Evolutionary conservation across 2,888 invertebrate genomes (phyloP).

Genomic region (Drosophila rubida): DNA sequence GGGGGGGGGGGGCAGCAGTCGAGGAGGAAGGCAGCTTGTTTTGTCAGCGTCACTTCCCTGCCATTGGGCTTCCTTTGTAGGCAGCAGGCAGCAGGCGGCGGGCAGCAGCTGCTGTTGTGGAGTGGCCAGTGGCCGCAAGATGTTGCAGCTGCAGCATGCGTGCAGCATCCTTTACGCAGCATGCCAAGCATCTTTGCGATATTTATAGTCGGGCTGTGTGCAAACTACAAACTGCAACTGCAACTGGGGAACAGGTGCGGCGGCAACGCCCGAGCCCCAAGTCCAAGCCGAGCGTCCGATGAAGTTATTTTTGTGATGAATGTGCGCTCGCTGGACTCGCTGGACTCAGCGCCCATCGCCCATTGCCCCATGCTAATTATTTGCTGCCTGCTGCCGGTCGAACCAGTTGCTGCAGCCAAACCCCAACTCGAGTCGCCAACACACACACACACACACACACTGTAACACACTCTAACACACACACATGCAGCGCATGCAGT

Average conservation of each 20-base stretch:
- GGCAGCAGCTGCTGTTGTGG: conserved; percentile 47
- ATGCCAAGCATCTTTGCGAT: conserved; percentile 77
- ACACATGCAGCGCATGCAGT: not conserved
- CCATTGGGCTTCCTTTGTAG: conserved; percentile 74
- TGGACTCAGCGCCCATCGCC: conserved; percentile 48
- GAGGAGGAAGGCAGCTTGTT: conserved; percentile 58
- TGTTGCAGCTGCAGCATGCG: conserved; percentile 73
- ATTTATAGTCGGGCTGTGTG: conserved; percentile 62
- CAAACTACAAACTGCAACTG: conserved; percentile 42
- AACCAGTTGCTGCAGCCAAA: conserved; percentile 60
- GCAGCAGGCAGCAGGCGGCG: too few species aligned
- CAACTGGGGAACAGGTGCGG: conserved; percentile 71
- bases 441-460: too few species aligned
- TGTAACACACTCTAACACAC: too few species aligned
- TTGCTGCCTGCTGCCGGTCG: conserved; percentile 34
- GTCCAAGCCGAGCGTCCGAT: conserved; percentile 43
- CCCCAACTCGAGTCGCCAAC: not conserved
- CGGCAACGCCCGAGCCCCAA: conserved; percentile 64
- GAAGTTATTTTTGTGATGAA: conserved; percentile 72
- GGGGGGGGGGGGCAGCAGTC: not conserved
- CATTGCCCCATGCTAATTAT: conserved; percentile 64
- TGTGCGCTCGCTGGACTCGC: conserved; percentile 48
- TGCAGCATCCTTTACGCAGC: conserved; percentile 77
- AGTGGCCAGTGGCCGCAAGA: conserved; percentile 60
- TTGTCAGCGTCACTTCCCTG: conserved; percentile 76